Conservation (phyloP, 2,888 invertebrate species). For the Zeuzera pyrina region DNA sequence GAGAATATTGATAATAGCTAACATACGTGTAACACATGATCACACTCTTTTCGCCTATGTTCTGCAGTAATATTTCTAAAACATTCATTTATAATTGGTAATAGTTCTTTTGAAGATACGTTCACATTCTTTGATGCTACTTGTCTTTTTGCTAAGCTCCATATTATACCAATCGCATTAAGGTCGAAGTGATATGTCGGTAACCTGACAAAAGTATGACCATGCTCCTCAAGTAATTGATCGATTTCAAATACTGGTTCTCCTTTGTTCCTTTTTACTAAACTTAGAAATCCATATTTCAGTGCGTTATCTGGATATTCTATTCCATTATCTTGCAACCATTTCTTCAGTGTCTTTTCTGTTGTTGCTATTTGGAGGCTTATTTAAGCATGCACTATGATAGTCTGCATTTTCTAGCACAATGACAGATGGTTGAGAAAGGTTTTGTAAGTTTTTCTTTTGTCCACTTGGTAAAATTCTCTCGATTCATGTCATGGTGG, state of each 20-base stretch:
- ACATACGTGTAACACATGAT: too few relatives aligned
- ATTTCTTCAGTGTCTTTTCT: background rate
- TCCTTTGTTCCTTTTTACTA: background rate
- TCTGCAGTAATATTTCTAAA: background rate
- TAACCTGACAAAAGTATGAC: background rate
- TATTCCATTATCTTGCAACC: too few relatives aligned
- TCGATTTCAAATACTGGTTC: background rate
- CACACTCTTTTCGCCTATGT: background rate
- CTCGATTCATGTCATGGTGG: background rate
- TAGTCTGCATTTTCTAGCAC: too few relatives aligned
- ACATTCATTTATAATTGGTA: background rate
- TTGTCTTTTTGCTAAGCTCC: background rate
- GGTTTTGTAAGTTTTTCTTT: background rate
- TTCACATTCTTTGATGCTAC: background rate
- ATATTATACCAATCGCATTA: too few relatives aligned
- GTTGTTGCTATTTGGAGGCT: background rate
- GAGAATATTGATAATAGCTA: too few relatives aligned
- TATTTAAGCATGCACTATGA: background rate
- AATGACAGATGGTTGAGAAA: background rate
- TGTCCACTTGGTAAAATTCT: background rate
- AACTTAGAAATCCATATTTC: background rate
- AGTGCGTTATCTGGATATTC: background rate
- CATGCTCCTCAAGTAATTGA: background rate
- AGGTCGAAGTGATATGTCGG: too few relatives aligned
- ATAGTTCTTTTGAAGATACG: background rate